Evolutionary conservation across 1,140 invertebrate species (phyloP).

Genomic region (Telenomus remus): DNA sequence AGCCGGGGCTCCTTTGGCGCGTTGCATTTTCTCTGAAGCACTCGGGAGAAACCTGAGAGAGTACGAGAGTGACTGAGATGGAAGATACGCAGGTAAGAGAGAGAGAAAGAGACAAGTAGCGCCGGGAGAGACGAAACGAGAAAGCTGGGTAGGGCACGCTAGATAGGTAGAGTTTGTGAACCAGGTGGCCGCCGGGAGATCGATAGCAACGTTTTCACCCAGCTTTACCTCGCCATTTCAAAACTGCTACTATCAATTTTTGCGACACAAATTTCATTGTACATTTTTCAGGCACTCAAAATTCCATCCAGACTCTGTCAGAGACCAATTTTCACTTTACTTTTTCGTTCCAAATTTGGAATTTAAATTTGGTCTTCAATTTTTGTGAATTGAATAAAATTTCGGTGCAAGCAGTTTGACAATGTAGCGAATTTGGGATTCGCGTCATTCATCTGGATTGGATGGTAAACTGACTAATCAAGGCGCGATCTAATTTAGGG

Average conservation of each 20-base stretch:
- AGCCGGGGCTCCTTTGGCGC: conserved; percentile 23
- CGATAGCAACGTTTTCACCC: conserved; percentile 70
- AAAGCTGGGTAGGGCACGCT: conserved; percentile 49
- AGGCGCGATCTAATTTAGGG: no score
- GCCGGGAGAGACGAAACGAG: neutral
- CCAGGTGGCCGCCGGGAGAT: conserved; percentile 69
- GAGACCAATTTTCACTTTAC: no score
- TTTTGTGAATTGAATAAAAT: no score
- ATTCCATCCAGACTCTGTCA: no score
- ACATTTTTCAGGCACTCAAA: no score
- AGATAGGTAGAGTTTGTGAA: conserved; percentile 61
- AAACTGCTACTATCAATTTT: conserved; percentile 59
- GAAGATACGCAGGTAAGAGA: no score
- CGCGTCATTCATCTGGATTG: no score
- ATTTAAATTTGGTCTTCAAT: no score
- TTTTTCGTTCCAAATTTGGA: no score
- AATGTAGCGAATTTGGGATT: no score
- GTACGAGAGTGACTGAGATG: conserved; percentile 17
- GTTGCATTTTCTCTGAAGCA: conserved; percentile 41
- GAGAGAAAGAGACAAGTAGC: neutral
- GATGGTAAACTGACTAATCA: no score
- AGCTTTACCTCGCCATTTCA: conserved; percentile 68
- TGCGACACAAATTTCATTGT: conserved; percentile 31
- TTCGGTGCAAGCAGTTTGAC: no score
- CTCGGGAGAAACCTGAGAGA: conserved; percentile 26